Evolutionary conservation across 2,888 invertebrate genomes (phyloP).

Genomic region (Heteromyza rotundicornis): DNA sequence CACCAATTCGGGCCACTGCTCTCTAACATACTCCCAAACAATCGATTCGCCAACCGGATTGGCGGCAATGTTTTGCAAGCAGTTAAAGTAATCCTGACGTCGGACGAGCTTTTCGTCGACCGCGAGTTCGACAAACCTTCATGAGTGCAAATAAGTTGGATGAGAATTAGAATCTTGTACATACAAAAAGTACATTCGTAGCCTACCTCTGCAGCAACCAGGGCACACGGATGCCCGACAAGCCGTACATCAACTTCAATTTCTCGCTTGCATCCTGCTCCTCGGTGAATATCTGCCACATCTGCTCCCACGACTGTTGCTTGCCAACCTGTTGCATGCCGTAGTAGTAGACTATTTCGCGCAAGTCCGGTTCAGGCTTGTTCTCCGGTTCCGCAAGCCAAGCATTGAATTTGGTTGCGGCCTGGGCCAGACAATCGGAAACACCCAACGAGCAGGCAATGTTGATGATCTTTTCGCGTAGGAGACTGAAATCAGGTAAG

Average conservation of each 20-base stretch:
- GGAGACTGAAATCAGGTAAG: conserved; percentile 66
- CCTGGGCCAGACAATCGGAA: conserved; percentile 68
- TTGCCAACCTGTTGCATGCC: conserved; percentile 71
- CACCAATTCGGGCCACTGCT: conserved; percentile 76
- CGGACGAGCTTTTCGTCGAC: conserved; percentile 76
- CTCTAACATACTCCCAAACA: conserved; percentile 83
- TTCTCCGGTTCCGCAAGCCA: conserved; percentile 66
- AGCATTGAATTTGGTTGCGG: conserved; percentile 65
- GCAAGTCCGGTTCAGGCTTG: conserved; percentile 70
- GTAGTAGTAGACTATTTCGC: conserved; percentile 70
- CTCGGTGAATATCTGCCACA: conserved; percentile 73
- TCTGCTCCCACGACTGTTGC: conserved; percentile 72
- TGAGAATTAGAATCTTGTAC: not conserved
- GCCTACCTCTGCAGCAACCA: conserved; percentile 71
- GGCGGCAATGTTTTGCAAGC: conserved; percentile 69
- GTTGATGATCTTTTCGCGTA: conserved; percentile 69
- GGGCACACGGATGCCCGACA: conserved; percentile 71
- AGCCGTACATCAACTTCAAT: conserved; percentile 72
- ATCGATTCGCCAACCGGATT: conserved; percentile 77
- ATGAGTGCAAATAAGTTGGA: not conserved
- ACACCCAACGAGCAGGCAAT: conserved; percentile 71
- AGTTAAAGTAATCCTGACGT: conserved; percentile 81
- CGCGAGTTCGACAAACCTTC: conserved; percentile 73
- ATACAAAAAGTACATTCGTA: not conserved
- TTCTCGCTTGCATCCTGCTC: conserved; percentile 82